phyloP scores from a whole-genome alignment of 2,797 vertebrate species.

The Chloroceryle amazona region DNA sequence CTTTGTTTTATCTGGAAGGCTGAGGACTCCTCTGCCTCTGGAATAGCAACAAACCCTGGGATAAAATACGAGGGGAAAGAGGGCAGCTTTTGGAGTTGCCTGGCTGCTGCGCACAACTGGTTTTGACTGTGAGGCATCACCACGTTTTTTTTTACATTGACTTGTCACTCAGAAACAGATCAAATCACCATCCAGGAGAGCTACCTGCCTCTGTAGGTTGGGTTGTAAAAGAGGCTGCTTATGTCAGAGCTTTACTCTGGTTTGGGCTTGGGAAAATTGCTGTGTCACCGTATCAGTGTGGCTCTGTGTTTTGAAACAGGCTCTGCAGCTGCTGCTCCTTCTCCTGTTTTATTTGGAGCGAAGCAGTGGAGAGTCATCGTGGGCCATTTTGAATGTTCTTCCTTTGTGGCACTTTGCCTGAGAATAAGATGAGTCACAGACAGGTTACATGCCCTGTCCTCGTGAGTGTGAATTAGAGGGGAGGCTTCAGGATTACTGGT shows the following conservation, averaged over 20 bases:
- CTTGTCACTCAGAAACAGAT: neutral
- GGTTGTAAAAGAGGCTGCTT: neutral
- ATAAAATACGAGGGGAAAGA: neutral
- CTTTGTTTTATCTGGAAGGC: neutral
- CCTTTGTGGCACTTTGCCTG: slow-evolving; percentile 51
- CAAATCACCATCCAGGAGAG: neutral
- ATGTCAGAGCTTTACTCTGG: neutral
- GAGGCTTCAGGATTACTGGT: neutral
- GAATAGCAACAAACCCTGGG: neutral
- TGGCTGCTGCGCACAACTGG: neutral
- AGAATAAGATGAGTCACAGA: neutral
- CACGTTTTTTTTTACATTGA: neutral
- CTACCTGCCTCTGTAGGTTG: neutral
- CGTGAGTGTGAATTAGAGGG: neutral
- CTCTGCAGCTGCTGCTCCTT: slow-evolving; percentile 6
- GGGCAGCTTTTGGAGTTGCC: neutral
- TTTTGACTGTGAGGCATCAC: neutral
- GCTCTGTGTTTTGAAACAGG: slow-evolving; percentile 4
- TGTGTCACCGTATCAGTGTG: neutral
- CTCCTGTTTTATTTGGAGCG: slow-evolving; percentile 40
- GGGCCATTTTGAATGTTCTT: slow-evolving; percentile 32
- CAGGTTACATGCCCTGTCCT: neutral
- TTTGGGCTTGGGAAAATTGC: neutral
- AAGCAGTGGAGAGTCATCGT: neutral
- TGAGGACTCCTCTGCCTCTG: neutral